Conservation (phyloP, 2,113 vertebrate genomes). For the Pipa parva region DNA sequence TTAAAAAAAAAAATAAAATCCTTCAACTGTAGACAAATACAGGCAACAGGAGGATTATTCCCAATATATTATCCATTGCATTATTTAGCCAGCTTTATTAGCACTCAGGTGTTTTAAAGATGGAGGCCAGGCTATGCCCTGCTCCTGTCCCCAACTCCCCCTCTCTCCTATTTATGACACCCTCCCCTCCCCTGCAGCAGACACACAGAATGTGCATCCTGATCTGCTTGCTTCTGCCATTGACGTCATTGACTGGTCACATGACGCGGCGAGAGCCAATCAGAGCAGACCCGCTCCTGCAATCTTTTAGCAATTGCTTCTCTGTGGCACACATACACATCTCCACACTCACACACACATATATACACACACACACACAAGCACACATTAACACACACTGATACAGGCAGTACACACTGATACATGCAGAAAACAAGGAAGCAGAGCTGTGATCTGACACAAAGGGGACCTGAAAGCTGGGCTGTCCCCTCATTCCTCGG, state of each 20-base stretch:
- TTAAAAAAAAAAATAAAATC: too few relatives aligned
- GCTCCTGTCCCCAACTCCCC: constrained; percentile 30
- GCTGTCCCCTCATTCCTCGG: background rate
- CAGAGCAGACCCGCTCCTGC: constrained; percentile 46
- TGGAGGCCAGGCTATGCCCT: constrained; percentile 20
- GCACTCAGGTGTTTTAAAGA: constrained; percentile 37
- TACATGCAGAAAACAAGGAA: constrained; percentile 23
- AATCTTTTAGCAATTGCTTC: constrained; percentile 53
- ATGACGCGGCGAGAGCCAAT: constrained; percentile 65
- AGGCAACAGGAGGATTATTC: background rate
- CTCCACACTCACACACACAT: background rate
- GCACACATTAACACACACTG: background rate
- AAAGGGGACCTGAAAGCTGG: background rate
- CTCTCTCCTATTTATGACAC: constrained; percentile 23
- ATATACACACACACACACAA: background rate
- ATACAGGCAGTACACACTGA: constrained; percentile 2
- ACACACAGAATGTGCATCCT: constrained; percentile 28
- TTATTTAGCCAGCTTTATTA: background rate
- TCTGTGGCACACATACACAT: constrained; percentile 41
- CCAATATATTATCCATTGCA: background rate
- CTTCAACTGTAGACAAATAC: too few relatives aligned
- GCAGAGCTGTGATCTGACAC: background rate
- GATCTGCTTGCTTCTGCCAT: constrained; percentile 71
- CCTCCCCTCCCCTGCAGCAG: constrained; percentile 40
- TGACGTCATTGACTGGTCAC: constrained; percentile 74